Evolutionary conservation across 2,888 invertebrate genomes (phyloP), one percentile per base, ranked within the genome.

Genomic region (Melipona bicolor): DNA sequence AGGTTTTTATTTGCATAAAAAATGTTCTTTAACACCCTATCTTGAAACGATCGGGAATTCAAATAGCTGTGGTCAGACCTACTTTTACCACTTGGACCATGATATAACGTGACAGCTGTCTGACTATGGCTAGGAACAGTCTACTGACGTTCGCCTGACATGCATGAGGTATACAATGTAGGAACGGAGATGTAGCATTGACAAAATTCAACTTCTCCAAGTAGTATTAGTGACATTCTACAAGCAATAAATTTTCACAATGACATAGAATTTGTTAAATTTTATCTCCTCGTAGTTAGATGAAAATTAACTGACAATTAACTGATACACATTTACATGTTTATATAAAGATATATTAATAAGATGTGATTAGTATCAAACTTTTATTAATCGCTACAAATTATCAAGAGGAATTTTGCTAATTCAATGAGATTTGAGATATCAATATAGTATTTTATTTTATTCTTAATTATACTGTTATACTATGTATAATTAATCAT

Each of bases 71-170:
- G 13, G 21, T 68, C 27, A 36, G n/a, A 61, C 27, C 21, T 59
- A 36, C 59, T 52, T n/a, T 11, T 56, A 56, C 43, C 17, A 72
- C 36, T 62, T n/a, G 17, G 36, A 27, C 61, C 59, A 19, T 32
- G n/a, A 59, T 70, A 24, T 15, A 52, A 52, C 15, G 15, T 72
- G 72, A 52, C 27, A 36, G 72, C 52, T 62, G 73, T 64, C 54
- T 77, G 62, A 24, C 62, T 71, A 54, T 62, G 27, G 6, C 19
- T 49, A 50, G n/a, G 36, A 64, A 64, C 73, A 64, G 54, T 64
- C 62, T 43, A 77, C 52, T 64, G 64, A 21, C 19, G 43, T 15
- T 69, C 21, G 27, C 3, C 36, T 64, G 6, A 36, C 17, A 43
- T 73, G 43, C 27, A 54, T 64, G 72, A 54, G 17, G n/a, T 17